Evolutionary conservation across 2,797 vertebrate species (phyloP).

Genomic region (Eupleurogrammus muticus): DNA sequence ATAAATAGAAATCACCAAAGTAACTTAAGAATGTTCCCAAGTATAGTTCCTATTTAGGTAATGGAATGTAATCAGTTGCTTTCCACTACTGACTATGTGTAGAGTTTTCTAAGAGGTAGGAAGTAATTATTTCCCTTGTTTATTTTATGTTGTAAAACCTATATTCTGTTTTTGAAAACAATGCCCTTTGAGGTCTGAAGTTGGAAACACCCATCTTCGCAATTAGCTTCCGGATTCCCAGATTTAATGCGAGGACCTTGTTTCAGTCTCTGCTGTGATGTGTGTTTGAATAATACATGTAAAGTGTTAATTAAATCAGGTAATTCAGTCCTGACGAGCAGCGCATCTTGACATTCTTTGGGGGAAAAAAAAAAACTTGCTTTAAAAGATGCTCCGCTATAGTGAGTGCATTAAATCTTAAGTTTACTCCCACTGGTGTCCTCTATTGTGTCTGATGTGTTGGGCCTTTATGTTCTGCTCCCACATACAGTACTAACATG

Average conservation of each 20-base stretch:
- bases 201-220: neutral
- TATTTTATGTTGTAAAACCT: neutral
- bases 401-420: neutral
- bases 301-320: constrained; percentile 23
- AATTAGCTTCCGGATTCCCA: constrained; percentile 4
- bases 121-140: neutral
- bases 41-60: no score
- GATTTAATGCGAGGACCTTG: constrained; percentile 16
- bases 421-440: constrained; percentile 4
- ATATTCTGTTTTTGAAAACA: neutral
- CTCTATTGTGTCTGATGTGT: constrained; percentile 12
- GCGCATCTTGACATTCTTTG: constrained; percentile 2
- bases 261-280: constrained; percentile 44
- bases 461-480: neutral
- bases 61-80: no score
- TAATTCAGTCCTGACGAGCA: constrained; percentile 33
- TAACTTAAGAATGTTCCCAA: no score
- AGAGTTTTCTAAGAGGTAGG: neutral
- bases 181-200: constrained; percentile 33
- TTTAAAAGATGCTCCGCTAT: neutral
- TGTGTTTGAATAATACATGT: constrained; percentile 27
- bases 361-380: no score
- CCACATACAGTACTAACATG: neutral
- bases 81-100: neutral
- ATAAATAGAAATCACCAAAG: no score